These are phyloP conservation scores for Erynnis tages DNA, from an alignment of 2,888 invertebrate genomes.

Conservation along the genomic window DNA sequence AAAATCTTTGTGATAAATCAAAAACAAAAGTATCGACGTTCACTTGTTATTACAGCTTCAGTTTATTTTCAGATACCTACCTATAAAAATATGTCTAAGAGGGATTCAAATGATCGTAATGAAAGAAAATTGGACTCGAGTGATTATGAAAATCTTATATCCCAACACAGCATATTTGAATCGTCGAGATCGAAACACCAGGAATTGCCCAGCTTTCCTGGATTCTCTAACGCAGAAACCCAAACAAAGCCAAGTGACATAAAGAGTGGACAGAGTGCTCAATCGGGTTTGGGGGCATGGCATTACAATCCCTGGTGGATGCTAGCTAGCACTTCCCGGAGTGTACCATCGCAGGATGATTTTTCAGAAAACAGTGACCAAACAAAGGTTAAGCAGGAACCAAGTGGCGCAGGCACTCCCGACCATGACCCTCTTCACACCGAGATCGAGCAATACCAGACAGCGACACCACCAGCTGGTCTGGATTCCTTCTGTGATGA, in stretches of 20 bases:
- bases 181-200: slow-evolving; percentile 67
- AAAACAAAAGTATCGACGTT: too few species aligned
- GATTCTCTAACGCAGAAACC: slow-evolving; percentile 77
- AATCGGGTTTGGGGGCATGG: slow-evolving; percentile 71
- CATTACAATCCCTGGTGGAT: slow-evolving; percentile 81
- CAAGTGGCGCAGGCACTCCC: slow-evolving; percentile 65
- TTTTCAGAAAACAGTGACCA: slow-evolving; percentile 70
- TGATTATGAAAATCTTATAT: slow-evolving; percentile 75
- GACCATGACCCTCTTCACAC: slow-evolving; percentile 67
- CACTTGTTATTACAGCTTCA: too few species aligned
- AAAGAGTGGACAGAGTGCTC: slow-evolving; percentile 59
- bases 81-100: slow-evolving; percentile 68
- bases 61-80: slow-evolving; percentile 37
- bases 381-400: slow-evolving; percentile 74
- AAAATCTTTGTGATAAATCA: too few species aligned
- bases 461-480: slow-evolving; percentile 69
- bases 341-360: slow-evolving; percentile 70
- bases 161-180: slow-evolving; percentile 77
- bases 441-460: slow-evolving; percentile 62
- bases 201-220: slow-evolving; percentile 75
- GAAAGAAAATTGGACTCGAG: slow-evolving; percentile 74
- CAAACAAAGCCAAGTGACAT: slow-evolving; percentile 75
- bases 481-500: slow-evolving; percentile 77
- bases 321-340: slow-evolving; percentile 75
- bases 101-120: slow-evolving; percentile 70